These are phyloP conservation scores for Camptogramma bilineatum DNA, from an alignment of 2,888 invertebrate species.

Conservation along the genomic window DNA sequence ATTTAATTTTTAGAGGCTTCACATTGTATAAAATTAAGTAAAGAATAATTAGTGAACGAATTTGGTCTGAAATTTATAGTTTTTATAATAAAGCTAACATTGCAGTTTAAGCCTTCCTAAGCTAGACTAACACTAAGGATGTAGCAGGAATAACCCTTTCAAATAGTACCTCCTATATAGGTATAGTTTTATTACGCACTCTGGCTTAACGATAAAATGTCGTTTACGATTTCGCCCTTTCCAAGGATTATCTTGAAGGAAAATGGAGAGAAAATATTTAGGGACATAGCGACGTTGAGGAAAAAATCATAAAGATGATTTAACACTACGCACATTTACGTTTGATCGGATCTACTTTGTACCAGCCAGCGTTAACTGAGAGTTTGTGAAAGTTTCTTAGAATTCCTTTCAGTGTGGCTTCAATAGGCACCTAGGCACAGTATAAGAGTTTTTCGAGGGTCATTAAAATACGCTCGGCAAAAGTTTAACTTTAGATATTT, in stretches of 20 bases:
- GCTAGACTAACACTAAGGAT: neutral
- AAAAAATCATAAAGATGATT: slow-evolving; percentile 25
- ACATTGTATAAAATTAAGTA: too few species aligned
- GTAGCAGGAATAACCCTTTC: neutral
- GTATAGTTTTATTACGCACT: slow-evolving; percentile 4
- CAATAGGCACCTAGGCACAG: neutral
- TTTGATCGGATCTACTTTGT: slow-evolving; percentile 20
- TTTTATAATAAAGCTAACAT: too few species aligned
- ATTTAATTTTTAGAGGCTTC: too few species aligned
- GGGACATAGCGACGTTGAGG: slow-evolving; percentile 8
- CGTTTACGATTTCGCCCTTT: neutral
- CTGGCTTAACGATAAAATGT: slow-evolving; percentile 5
- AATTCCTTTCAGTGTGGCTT: neutral
- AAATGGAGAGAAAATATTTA: slow-evolving; percentile 6
- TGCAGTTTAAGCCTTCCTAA: neutral
- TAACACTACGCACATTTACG: slow-evolving; percentile 19
- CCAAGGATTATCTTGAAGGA: slow-evolving; percentile 4
- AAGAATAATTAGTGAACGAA: too few species aligned
- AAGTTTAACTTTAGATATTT: neutral
- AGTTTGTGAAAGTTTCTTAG: slow-evolving; percentile 1
- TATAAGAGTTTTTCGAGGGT: neutral
- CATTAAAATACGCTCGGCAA: neutral
- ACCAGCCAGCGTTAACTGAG: slow-evolving; percentile 1
- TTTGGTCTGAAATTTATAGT: too few species aligned
- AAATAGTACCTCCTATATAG: neutral